phyloP scores from a whole-genome alignment of 2,113 vertebrate species.

The Octodon degus region DNA sequence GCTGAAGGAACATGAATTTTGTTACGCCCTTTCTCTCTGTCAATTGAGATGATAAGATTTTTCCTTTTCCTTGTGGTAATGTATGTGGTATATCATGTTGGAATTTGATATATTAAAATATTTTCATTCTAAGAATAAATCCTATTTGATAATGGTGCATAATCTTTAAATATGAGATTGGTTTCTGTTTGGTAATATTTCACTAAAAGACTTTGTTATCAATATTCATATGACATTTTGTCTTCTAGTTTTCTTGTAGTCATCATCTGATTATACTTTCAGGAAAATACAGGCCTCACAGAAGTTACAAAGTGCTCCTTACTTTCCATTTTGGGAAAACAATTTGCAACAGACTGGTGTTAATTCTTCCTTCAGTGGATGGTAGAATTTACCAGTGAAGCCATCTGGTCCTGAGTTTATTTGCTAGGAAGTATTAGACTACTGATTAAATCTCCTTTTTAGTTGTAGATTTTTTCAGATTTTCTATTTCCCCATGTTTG shows the following conservation, averaged over 20 bases:
- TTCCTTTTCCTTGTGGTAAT: not conserved
- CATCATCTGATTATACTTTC: not conserved
- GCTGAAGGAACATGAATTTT: not conserved
- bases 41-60: not conserved
- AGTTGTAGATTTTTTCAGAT: not conserved
- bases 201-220: slow-evolving; percentile 7
- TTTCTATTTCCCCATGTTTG: slow-evolving; percentile 14
- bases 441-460: not conserved
- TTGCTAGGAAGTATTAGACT: not conserved
- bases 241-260: not conserved
- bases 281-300: not conserved
- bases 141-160: not conserved
- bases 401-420: not conserved
- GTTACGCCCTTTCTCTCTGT: not conserved
- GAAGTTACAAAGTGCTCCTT: not conserved
- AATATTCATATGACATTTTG: not conserved
- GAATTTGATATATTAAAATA: not conserved
- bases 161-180: not conserved
- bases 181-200: not conserved
- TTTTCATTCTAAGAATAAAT: slow-evolving; percentile 8
- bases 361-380: not conserved
- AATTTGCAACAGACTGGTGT: not conserved
- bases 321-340: not conserved
- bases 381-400: not conserved
- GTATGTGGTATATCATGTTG: not conserved